Percentiles rank a stretch among this genome's conserved stretches.
phyloP scores from a whole-genome alignment of 2,888 invertebrate species.

The Netelia virgata region DNA sequence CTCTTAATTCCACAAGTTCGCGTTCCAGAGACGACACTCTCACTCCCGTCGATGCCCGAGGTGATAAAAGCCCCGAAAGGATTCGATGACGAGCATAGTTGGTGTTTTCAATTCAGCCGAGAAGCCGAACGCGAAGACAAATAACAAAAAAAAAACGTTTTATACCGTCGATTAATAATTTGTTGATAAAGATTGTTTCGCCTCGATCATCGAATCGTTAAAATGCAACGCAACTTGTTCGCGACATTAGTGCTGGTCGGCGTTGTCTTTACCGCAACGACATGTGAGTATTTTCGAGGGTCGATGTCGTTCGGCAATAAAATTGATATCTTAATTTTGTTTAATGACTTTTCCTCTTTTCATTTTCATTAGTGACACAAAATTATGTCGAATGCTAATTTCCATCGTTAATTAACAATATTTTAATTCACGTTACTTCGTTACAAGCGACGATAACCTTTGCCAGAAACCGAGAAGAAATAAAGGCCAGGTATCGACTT shows the following conservation, averaged over 20 bases:
- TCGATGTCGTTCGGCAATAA: neutral
- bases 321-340: neutral
- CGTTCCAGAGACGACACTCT: constrained; percentile 65
- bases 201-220: constrained; percentile 12
- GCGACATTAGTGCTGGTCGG: constrained; percentile 70
- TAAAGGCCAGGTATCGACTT: constrained; percentile 30
- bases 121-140: constrained; percentile 63
- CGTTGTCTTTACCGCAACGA: constrained; percentile 70
- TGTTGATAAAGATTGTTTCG: constrained; percentile 2
- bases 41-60: constrained; percentile 71
- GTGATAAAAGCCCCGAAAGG: constrained; percentile 78
- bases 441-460: constrained; percentile 5
- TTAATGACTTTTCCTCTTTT: neutral
- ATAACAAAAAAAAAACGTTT: constrained; percentile 16
- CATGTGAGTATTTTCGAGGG: constrained; percentile 71
- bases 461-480: constrained; percentile 2
- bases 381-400: neutral
- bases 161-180: neutral
- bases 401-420: neutral
- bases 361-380: neutral
- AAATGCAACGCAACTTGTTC: constrained; percentile 72
- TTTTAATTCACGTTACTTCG: neutral
- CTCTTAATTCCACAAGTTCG: constrained; percentile 53
- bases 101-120: constrained; percentile 72
- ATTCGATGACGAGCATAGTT: constrained; percentile 73